Conservation (phyloP, 2,888 invertebrate species). For the Rotaria sp. region DNA sequence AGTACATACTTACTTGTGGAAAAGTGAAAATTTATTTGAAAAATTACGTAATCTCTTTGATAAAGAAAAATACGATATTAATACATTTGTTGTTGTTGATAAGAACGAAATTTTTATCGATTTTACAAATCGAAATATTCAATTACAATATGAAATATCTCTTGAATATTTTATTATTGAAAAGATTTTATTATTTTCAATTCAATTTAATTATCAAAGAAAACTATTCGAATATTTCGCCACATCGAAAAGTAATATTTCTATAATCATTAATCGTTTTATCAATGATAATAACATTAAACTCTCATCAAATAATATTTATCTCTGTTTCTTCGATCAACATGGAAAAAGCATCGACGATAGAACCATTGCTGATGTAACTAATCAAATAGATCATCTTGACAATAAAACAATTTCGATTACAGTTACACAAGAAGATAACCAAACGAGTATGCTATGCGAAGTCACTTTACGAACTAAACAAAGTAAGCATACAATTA, state of each 20-base stretch:
- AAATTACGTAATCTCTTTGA: neutral
- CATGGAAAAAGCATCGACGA: neutral
- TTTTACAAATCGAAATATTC: neutral
- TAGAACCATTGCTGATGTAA: neutral
- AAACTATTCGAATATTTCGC: neutral
- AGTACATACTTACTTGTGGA: neutral
- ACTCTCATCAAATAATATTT: neutral
- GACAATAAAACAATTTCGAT: neutral
- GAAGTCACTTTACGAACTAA: neutral
- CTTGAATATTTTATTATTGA: neutral
- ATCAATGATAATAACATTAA: neutral
- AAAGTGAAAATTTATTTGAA: neutral
- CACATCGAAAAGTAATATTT: neutral
- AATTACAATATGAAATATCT: neutral
- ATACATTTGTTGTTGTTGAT: neutral
- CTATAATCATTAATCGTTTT: neutral
- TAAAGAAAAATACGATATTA: neutral
- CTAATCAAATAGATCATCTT: neutral
- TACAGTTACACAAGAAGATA: neutral
- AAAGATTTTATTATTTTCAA: neutral
- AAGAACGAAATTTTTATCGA: neutral
- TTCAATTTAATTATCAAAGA: neutral
- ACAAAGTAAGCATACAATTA: neutral
- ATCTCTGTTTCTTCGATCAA: neutral
- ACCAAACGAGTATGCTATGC: neutral